These are phyloP conservation scores for Cryptus viduatorius DNA, from an alignment of 2,888 invertebrate genomes.

Conservation along the genomic window DNA sequence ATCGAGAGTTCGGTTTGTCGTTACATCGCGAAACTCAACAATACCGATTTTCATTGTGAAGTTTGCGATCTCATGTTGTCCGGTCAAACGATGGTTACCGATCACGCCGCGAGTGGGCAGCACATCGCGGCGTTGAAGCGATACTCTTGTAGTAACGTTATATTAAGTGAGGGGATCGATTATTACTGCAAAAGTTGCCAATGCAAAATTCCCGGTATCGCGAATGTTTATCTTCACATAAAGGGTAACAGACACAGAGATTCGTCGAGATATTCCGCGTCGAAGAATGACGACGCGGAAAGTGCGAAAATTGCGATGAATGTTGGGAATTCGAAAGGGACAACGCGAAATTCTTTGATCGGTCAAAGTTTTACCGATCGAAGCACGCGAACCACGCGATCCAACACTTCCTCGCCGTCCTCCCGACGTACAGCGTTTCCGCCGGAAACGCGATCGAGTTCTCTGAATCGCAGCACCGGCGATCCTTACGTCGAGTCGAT, in stretches of 20 bases:
- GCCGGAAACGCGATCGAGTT: neutral
- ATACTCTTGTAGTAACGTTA: slow-evolving; percentile 17
- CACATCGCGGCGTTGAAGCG: neutral
- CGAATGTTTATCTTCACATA: slow-evolving; percentile 35
- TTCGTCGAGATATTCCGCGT: no score
- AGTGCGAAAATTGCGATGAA: neutral
- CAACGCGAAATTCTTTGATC: no score
- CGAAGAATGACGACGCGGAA: neutral
- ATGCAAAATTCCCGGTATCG: slow-evolving; percentile 14
- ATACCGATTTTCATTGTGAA: neutral
- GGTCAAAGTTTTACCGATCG: neutral
- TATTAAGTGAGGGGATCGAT: neutral
- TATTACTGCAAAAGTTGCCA: slow-evolving; percentile 39
- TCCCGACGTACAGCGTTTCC: neutral
- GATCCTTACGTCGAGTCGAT: neutral
- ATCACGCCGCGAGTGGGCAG: neutral
- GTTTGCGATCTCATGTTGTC: slow-evolving; percentile 1
- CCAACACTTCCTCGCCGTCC: neutral
- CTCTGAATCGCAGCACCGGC: neutral
- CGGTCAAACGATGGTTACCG: neutral
- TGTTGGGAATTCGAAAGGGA: neutral
- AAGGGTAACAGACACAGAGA: neutral
- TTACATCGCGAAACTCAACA: neutral
- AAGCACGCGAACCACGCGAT: neutral
- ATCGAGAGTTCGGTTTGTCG: neutral